Percentiles rank a stretch among this genome's conserved stretches.
Conservation (phyloP, 2,113 vertebrate species). For the Phalacrocorax aristotelis region DNA sequence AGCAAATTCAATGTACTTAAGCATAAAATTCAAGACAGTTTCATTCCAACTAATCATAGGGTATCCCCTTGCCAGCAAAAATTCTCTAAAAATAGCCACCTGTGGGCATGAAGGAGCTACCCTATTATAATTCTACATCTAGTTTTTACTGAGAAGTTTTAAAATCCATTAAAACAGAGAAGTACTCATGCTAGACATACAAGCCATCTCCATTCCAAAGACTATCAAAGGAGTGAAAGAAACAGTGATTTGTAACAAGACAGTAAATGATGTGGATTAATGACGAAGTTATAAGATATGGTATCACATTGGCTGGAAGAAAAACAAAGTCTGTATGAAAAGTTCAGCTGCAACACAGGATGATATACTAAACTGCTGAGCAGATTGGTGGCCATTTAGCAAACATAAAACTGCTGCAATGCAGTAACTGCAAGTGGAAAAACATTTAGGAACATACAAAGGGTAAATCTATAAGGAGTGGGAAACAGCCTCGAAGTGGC, state of each 20-base stretch:
- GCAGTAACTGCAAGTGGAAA: conserved; percentile 74
- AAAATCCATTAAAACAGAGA: conserved; percentile 19
- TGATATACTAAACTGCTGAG: conserved; percentile 76
- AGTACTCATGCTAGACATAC: conserved; percentile 78
- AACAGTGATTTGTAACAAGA: conserved; percentile 68
- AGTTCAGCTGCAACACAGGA: conserved; percentile 80
- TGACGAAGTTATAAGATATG: conserved; percentile 72
- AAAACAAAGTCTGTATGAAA: conserved; percentile 73
- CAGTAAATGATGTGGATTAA: conserved; percentile 78
- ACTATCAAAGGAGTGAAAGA: conserved; percentile 68
- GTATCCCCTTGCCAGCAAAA: conserved; percentile 8
- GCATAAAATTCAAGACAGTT: conserved; percentile 6
- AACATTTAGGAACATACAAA: conserved; percentile 77
- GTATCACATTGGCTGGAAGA: conserved; percentile 69
- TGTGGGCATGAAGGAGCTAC: conserved; percentile 15
- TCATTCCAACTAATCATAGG: conserved; percentile 17
- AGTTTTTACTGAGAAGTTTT: conserved; percentile 18
- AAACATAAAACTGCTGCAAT: conserved; percentile 76
- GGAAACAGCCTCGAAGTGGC: conserved; percentile 72
- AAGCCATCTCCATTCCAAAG: conserved; percentile 79
- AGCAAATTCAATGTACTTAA: conserved; percentile 8
- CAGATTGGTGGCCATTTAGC: conserved; percentile 76
- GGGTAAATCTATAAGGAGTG: conserved; percentile 66
- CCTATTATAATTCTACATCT: neutral
- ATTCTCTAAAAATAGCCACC: neutral